phyloP scores from a whole-genome alignment of 2,797 vertebrate genomes.

The Onychomys arenicola region DNA sequence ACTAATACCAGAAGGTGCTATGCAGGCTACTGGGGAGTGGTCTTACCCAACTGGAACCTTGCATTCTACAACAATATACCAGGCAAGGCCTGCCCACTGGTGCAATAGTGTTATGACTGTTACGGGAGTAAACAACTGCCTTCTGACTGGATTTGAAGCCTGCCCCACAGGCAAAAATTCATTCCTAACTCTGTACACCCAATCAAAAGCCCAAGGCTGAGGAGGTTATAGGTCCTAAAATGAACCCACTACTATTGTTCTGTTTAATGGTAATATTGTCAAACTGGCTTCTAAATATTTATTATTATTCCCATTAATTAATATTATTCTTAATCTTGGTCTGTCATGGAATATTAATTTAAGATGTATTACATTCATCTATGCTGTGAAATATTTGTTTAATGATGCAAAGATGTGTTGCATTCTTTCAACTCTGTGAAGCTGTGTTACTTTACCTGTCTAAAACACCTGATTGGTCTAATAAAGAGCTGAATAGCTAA shows the following conservation, averaged over 20 bases:
- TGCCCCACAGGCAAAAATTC: not conserved
- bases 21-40: not conserved
- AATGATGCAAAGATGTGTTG: not conserved
- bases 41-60: not conserved
- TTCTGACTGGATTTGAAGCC: not conserved
- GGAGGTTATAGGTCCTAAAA: not conserved
- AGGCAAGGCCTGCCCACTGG: not conserved
- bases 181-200: not conserved
- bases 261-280: not conserved
- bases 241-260: not conserved
- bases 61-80: not conserved
- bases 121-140: not conserved
- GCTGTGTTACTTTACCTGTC: not conserved
- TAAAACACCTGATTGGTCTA: not conserved
- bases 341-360: not conserved
- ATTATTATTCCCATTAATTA: not conserved
- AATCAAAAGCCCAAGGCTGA: not conserved
- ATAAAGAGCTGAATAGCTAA: not conserved
- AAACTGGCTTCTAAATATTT: not conserved
- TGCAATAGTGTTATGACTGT: not conserved
- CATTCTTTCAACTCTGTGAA: not conserved
- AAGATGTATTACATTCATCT: not conserved
- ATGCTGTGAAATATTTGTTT: not conserved
- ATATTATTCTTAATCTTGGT: not conserved
- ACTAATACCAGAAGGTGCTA: not conserved